These are phyloP conservation scores for Sebastes jordani DNA, from an alignment of 2,797 vertebrate genomes.

Conservation along the genomic window DNA sequence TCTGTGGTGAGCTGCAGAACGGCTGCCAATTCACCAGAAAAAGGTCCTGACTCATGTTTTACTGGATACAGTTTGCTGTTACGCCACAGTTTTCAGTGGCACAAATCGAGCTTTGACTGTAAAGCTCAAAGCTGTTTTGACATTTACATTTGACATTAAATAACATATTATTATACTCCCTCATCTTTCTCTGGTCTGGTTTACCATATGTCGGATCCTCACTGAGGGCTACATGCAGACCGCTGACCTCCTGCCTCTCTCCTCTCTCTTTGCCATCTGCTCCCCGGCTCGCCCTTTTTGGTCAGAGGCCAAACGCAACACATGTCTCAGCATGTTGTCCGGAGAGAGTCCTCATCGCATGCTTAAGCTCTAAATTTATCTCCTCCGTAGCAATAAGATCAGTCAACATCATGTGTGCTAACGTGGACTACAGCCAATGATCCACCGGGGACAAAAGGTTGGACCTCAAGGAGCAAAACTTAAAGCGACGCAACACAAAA, in stretches of 20 bases:
- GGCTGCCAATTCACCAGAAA: slow-evolving; percentile 13
- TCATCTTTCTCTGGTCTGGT: slow-evolving; percentile 23
- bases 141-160: slow-evolving; percentile 7
- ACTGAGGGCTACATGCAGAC: slow-evolving; percentile 51
- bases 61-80: slow-evolving; percentile 15
- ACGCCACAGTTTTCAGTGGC: neutral
- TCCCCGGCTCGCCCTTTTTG: slow-evolving; percentile 49
- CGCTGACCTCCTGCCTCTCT: slow-evolving; percentile 56
- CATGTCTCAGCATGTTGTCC: slow-evolving; percentile 57
- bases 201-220: slow-evolving; percentile 72
- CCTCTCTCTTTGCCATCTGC: slow-evolving; percentile 70
- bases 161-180: neutral
- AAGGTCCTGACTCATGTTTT: slow-evolving; percentile 33
- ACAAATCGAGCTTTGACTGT: neutral
- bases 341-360: slow-evolving; percentile 5
- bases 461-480: too few species aligned
- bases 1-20: slow-evolving; percentile 8
- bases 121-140: neutral
- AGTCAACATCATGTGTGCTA: neutral
- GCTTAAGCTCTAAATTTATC: slow-evolving; percentile 16
- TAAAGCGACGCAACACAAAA: neutral
- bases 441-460: neutral
- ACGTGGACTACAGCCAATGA: neutral
- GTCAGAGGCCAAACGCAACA: slow-evolving; percentile 63
- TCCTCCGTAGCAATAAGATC: neutral